phyloP scores from a whole-genome alignment of 1,140 invertebrate species.

The Drosophila jambulina region DNA sequence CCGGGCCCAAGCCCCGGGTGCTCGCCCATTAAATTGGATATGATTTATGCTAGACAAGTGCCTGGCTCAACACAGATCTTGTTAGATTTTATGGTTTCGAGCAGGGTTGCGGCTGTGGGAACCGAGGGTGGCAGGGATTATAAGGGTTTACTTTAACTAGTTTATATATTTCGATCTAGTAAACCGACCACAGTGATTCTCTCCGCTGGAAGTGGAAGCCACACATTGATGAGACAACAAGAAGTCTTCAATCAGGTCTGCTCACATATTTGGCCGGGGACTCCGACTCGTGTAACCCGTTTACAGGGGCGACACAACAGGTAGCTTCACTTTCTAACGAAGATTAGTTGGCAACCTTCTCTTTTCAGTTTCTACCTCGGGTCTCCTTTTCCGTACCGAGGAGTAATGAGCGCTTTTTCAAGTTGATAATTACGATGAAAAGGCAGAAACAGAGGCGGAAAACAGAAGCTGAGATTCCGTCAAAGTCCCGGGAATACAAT shows the following conservation, averaged over 20 bases:
- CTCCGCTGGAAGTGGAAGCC: slow-evolving; percentile 23
- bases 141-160: slow-evolving; percentile 6
- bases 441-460: slow-evolving; percentile 53
- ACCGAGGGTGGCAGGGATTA: slow-evolving; percentile 32
- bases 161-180: not conserved
- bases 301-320: slow-evolving; percentile 26
- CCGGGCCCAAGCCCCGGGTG: slow-evolving; percentile 5
- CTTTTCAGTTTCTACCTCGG: slow-evolving; percentile 22
- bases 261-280: slow-evolving; percentile 3
- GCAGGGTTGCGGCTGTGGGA: slow-evolving; percentile 28
- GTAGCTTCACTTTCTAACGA: slow-evolving; percentile 74
- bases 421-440: slow-evolving; percentile 82
- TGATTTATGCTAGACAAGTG: slow-evolving; percentile 77
- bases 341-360: slow-evolving; percentile 57
- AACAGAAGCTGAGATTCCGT: slow-evolving; percentile 30
- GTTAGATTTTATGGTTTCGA: slow-evolving; percentile 39
- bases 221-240: slow-evolving; percentile 38
- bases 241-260: slow-evolving; percentile 36
- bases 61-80: slow-evolving; percentile 30
- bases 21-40: slow-evolving; percentile 52
- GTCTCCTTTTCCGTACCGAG: slow-evolving; percentile 13
- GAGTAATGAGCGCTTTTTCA: slow-evolving; percentile 76
- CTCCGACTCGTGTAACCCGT: slow-evolving; percentile 56
- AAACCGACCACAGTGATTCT: slow-evolving; percentile 50
- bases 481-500: slow-evolving; percentile 21